Evolutionary conservation across 1,140 invertebrate genomes (phyloP).

Genomic region (Sarcophaga bullata): DNA sequence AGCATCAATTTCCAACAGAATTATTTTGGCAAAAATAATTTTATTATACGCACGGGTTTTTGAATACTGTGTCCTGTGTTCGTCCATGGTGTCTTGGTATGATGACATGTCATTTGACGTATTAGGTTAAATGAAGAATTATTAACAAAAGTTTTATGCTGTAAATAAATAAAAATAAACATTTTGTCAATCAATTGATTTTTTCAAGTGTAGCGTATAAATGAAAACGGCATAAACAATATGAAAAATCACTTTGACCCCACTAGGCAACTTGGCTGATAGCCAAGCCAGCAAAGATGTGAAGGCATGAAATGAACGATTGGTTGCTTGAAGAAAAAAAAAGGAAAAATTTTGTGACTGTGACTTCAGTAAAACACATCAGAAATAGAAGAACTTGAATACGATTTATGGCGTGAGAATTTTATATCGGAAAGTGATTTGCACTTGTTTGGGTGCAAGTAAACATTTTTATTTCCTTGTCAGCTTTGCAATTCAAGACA

Average conservation of each 20-base stretch:
- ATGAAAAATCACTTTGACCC: slow-evolving; percentile 36
- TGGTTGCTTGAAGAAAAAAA: neutral
- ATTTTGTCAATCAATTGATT: neutral
- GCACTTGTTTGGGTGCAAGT: neutral
- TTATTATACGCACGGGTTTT: too few species aligned
- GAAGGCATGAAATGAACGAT: slow-evolving; percentile 17
- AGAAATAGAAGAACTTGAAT: neutral
- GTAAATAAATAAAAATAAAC: too few species aligned
- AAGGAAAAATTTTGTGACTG: neutral
- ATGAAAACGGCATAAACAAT: neutral
- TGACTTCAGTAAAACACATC: too few species aligned
- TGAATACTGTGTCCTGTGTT: too few species aligned
- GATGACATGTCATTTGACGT: neutral
- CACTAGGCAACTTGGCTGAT: slow-evolving; percentile 25
- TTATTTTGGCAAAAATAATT: too few species aligned
- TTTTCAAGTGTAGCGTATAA: neutral
- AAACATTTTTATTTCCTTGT: neutral
- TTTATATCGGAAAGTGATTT: neutral
- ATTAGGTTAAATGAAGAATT: too few species aligned
- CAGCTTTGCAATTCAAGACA: too few species aligned
- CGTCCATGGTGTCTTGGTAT: too few species aligned
- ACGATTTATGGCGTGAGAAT: slow-evolving; percentile 29
- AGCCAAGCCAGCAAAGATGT: slow-evolving; percentile 1
- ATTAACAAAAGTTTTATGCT: too few species aligned
- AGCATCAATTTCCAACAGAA: neutral